phyloP scores from a whole-genome alignment of 2,888 invertebrate species.

The Trissoscelio sp. region DNA sequence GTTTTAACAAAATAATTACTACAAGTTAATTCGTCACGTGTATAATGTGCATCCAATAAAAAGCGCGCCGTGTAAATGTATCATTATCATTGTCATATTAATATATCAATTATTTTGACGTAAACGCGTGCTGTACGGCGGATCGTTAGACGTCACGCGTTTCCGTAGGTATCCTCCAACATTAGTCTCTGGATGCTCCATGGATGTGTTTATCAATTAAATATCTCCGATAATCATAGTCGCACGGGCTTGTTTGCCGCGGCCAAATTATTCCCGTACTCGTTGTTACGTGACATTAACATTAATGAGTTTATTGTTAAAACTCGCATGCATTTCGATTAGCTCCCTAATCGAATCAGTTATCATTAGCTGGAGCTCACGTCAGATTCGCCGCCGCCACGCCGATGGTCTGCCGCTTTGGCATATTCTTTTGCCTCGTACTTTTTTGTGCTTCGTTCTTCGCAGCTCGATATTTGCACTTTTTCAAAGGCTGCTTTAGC shows the following conservation, averaged over 20 bases:
- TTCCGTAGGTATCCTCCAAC: conserved; percentile 59
- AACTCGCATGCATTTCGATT: conserved; percentile 78
- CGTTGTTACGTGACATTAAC: conserved; percentile 77
- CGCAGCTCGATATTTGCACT: conserved; percentile 10
- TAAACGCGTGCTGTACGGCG: conserved; percentile 39
- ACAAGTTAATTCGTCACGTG: conserved; percentile 23
- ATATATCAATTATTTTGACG: conserved; percentile 64
- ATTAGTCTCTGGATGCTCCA: conserved; percentile 63
- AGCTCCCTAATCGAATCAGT: conserved; percentile 74
- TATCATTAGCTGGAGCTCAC: conserved; percentile 70
- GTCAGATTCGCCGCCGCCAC: conserved; percentile 52
- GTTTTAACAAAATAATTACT: conserved; percentile 28
- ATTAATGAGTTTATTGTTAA: conserved; percentile 81
- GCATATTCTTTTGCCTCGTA: conserved; percentile 25
- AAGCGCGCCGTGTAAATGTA: conserved; percentile 22
- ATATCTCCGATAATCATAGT: conserved; percentile 68
- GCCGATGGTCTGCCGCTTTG: conserved; percentile 33
- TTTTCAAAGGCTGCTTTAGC: conserved; percentile 32
- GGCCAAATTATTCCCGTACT: conserved; percentile 74
- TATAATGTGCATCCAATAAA: conserved; percentile 8
- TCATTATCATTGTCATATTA: conserved; percentile 40
- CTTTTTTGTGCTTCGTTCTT: conserved; percentile 8
- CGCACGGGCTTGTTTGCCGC: conserved; percentile 74
- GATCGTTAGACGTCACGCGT: conserved; percentile 57
- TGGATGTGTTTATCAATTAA: conserved; percentile 69